Evolutionary conservation across 2,888 invertebrate species (phyloP), one percentile per base, ranked within the genome.

Genomic region (Eupithecia tripunctaria): DNA sequence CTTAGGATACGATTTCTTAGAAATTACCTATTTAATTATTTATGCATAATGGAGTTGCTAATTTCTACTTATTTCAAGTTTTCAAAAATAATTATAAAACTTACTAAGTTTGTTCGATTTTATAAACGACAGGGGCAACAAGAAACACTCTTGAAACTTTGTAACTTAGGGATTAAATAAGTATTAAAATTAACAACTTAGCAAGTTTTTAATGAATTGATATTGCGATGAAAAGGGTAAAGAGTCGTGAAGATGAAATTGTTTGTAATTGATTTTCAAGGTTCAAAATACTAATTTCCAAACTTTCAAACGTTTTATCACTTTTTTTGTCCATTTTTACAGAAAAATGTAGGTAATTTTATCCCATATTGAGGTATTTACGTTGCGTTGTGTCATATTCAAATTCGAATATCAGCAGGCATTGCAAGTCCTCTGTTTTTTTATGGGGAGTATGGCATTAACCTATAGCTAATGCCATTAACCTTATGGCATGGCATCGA

Each of bases 141-240:
- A 76, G 67, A 74, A 79, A 74, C 71, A 60, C 67, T 73, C 72
- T 71, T 29, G 38, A 75, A 74, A 79, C 68, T 78, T 77, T 73
- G 71, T 69, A 74, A 69, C 70, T 78, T 71, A 68, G 64, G 72
- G 68, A 70, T 73, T 77, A 73, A 79, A 73, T 75, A 72, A 74
- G 71, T 71, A 71, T 76, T 74, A 67, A 74, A 68, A 72, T 73
- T 72, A 74, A 71, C 66, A 76, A 77, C 74, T 72, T 76, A 63
- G 71, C 65, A 78, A 63, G 62, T 63, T 73, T 77, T 70, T 74
- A 73, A 74, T 78, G 72, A 75, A 75, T 73, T 74, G 72, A 70
- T 76, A 74, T 65, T 67, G 66, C 63, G 62, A 67, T 43, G 66
- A 51, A 67, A 72, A 68, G 65, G 72, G 59, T 72, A 25, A 70